phyloP scores from a whole-genome alignment of 2,888 invertebrate species.

The Idaea biselata region DNA sequence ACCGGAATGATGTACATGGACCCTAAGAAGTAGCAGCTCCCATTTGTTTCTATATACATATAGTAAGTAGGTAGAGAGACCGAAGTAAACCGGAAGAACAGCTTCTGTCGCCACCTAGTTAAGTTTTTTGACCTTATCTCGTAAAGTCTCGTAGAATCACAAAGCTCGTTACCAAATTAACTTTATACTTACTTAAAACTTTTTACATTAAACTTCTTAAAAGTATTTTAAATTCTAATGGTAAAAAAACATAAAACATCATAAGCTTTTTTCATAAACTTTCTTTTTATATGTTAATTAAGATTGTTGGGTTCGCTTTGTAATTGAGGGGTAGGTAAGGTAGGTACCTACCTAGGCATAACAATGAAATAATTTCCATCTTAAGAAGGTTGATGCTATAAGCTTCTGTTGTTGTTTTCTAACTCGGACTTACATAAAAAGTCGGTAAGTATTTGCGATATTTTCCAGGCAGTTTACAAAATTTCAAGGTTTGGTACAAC shows the following conservation, averaged over 20 bases:
- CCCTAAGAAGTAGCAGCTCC: neutral
- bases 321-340: neutral
- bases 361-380: neutral
- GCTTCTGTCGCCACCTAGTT: slow-evolving; percentile 33
- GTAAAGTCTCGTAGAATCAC: neutral
- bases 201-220: neutral
- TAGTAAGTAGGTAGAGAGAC: neutral
- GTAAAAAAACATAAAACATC: neutral
- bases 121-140: slow-evolving; percentile 40
- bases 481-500: slow-evolving; percentile 21
- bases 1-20: neutral
- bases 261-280: neutral
- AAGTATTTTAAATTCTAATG: slow-evolving; percentile 6
- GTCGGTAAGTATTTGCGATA: neutral
- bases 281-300: slow-evolving; percentile 1
- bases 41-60: neutral
- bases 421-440: too few species aligned
- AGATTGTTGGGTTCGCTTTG: neutral
- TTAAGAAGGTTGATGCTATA: neutral
- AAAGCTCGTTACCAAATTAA: neutral
- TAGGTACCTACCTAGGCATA: neutral
- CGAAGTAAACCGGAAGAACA: slow-evolving; percentile 35
- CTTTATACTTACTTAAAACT: slow-evolving; percentile 9
- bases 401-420: neutral
- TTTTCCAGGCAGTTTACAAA: neutral